phyloP scores from a whole-genome alignment of 1,140 invertebrate genomes.

The Bombus superbus region DNA sequence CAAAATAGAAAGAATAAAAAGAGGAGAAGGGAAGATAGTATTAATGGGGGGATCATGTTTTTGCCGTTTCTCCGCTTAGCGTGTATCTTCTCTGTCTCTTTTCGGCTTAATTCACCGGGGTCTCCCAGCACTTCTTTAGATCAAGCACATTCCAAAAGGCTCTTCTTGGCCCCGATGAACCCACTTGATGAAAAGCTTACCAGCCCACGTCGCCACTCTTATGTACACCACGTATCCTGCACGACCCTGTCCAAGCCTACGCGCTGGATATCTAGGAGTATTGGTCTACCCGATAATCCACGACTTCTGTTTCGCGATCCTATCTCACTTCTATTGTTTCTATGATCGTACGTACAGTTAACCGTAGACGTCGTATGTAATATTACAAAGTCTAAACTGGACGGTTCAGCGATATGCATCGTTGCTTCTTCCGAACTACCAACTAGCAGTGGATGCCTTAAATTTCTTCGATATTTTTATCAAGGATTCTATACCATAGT shows the following conservation, averaged over 20 bases:
- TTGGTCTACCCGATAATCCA: constrained; percentile 58
- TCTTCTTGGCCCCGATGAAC: constrained; percentile 80
- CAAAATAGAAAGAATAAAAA: constrained; percentile 27
- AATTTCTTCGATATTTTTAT: constrained; percentile 33
- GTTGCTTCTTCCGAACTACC: constrained; percentile 8
- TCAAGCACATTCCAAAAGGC: constrained; percentile 74
- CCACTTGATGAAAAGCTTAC: constrained; percentile 78
- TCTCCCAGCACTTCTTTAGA: constrained; percentile 73
- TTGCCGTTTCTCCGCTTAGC: constrained; percentile 66
- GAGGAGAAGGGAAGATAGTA: constrained; percentile 55
- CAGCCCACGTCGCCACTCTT: constrained; percentile 67
- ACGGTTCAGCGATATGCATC: constrained; percentile 33
- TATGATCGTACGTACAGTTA: constrained; percentile 44
- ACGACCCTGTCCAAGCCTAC: constrained; percentile 57
- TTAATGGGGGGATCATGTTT: constrained; percentile 75
- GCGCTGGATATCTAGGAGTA: constrained; percentile 62
- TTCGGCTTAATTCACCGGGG: constrained; percentile 46
- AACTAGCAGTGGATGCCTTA: constrained; percentile 1
- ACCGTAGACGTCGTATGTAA: constrained; percentile 43
- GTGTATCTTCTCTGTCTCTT: constrained; percentile 50
- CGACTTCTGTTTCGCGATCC: constrained; percentile 68
- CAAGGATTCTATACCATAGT: neutral
- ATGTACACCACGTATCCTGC: constrained; percentile 35
- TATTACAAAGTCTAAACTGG: constrained; percentile 50
- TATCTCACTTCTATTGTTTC: constrained; percentile 64